Evolutionary conservation across 2,888 invertebrate genomes (phyloP), one percentile per base, ranked within the genome.

Genomic region (Phengaris arion): DNA sequence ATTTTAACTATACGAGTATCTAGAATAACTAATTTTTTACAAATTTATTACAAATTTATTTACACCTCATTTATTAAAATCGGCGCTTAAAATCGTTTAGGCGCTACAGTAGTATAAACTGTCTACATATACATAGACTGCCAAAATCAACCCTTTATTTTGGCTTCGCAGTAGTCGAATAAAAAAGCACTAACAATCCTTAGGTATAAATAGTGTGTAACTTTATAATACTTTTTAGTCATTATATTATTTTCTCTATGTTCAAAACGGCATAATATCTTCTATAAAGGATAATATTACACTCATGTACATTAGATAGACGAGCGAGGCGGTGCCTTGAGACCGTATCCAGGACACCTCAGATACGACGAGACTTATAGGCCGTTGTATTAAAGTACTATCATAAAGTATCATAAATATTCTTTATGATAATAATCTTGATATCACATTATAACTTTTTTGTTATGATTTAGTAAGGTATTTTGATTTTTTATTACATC

Each of bases 341-440:
- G 70, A 64, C 64, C 64, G 64, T 22, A n/a, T n/a, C 72, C 72
- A 72, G 35, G 72, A 72, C 70, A 70, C 54, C 72, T 52, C 22
- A 52, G 72, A 72, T 72, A 72, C 72, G 54, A 9, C 72, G 72
- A 72, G 72, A 72, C 72, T 72, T 52, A 72, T 72, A 72, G 72
- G 72, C 72, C 72, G 72, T 54, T 15, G 52, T 72, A 72, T 72
- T 72, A 72, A 72, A 72, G 72, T 52, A 35, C 52, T 72, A 72
- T 72, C 72, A 72, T 72, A 54, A 72, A 72, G 54, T 54, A 52
- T 72, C 51, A 72, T 72, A 72, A 72, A 72, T 72, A 72, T 72
- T 72, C 72, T 54, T 51, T 70, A 70, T 70, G 72, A 72, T 72
- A 72, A 72, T 54, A 72, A 72, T 72, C 72, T 54, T 13, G 51